Evolutionary conservation across 2,113 vertebrate genomes (phyloP).

Genomic region (Mobula hypostoma): DNA sequence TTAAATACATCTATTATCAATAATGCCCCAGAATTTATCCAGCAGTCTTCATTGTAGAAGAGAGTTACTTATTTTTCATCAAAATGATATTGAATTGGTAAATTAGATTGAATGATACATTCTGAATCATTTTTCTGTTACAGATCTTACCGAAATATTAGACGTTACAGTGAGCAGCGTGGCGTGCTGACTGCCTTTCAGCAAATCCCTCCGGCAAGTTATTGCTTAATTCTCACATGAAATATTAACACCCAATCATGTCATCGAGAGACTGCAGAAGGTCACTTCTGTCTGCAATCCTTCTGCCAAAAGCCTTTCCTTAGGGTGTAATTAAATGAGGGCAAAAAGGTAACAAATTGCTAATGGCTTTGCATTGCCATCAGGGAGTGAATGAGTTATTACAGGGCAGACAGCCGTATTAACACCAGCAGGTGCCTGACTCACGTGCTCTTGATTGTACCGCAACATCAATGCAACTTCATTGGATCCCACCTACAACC

Average conservation of each 20-base stretch:
- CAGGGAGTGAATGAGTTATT: slow-evolving; percentile 42
- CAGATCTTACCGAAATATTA: not conserved
- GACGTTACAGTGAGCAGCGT: not conserved
- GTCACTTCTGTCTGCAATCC: slow-evolving; percentile 44
- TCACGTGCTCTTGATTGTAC: slow-evolving; percentile 44
- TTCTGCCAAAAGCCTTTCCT: slow-evolving; percentile 42
- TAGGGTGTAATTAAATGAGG: slow-evolving; percentile 46
- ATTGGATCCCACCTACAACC: too few species aligned
- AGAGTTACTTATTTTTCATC: not conserved
- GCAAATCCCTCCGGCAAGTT: not conserved
- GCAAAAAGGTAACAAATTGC: slow-evolving; percentile 41
- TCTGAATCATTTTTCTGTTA: not conserved
- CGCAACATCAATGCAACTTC: slow-evolving; percentile 15
- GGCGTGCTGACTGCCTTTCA: not conserved
- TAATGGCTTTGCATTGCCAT: slow-evolving; percentile 39
- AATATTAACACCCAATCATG: slow-evolving; percentile 44
- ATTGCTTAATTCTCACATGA: slow-evolving; percentile 38
- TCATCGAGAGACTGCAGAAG: slow-evolving; percentile 43
- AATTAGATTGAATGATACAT: not conserved
- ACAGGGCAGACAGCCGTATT: slow-evolving; percentile 45
- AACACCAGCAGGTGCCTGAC: slow-evolving; percentile 46
- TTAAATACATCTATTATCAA: not conserved
- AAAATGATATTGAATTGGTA: not conserved
- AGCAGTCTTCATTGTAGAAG: not conserved
- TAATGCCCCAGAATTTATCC: not conserved